phyloP scores from a whole-genome alignment of 2,113 vertebrate genomes.

The Otocyon megalotis region DNA sequence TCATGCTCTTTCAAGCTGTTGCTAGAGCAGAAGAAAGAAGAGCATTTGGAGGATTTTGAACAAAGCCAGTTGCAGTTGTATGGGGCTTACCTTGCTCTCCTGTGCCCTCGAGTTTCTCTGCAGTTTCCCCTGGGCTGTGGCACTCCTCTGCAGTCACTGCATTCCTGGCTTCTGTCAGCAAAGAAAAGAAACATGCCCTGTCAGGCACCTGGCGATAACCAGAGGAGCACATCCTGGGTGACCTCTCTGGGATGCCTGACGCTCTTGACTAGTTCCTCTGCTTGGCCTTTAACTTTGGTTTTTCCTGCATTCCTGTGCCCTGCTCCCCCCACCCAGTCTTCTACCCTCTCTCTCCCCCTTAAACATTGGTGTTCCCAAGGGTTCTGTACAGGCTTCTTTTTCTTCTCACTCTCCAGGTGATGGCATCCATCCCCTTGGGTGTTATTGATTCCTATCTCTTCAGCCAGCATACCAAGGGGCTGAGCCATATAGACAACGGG shows the following conservation, averaged over 20 bases:
- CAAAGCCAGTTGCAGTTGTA: accelerated
- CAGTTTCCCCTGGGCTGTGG: not conserved
- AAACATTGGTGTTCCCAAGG: not conserved
- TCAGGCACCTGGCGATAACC: not conserved
- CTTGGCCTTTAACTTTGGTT: not conserved
- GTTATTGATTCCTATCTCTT: not conserved
- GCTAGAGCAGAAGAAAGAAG: not conserved
- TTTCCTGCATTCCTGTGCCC: too few relatives aligned
- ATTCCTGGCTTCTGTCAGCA: not conserved
- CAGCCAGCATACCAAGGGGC: not conserved
- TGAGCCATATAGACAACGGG: not conserved
- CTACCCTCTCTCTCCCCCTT: too few relatives aligned
- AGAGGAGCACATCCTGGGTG: not conserved
- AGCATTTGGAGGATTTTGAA: not conserved
- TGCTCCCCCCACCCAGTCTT: not conserved
- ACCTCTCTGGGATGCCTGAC: not conserved
- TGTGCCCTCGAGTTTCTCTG: accelerated
- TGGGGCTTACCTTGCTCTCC: conserved; percentile 39
- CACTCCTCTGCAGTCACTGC: not conserved
- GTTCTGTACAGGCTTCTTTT: not conserved
- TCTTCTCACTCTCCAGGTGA: not conserved
- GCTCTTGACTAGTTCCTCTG: not conserved
- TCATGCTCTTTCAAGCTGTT: not conserved
- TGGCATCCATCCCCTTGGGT: not conserved
- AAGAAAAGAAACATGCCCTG: not conserved